A percentile compares a stretch with the other conserved stretches of the same genome.
Conservation (phyloP, 2,797 vertebrate species). For the Ficedula albicollis region DNA sequence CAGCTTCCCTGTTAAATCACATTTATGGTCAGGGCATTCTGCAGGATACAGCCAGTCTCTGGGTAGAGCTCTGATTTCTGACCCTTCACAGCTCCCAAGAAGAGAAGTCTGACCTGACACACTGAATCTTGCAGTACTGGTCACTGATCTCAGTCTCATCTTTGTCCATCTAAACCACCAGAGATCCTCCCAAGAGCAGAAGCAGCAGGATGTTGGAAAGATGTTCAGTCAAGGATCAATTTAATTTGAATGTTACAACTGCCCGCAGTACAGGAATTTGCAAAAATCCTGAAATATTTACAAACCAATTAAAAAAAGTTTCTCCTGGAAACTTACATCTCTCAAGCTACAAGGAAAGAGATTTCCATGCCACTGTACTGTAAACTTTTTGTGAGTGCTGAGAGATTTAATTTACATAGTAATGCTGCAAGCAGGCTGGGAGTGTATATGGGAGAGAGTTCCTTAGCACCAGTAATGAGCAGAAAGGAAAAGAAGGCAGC, state of each 20-base stretch:
- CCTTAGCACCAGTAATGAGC: constrained; percentile 55
- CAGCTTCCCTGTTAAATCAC: background rate
- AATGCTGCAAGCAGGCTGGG: constrained; percentile 41
- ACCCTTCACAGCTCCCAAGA: background rate
- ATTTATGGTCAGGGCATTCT: background rate
- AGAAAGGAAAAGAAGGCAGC: constrained; percentile 9
- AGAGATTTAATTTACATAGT: constrained; percentile 63
- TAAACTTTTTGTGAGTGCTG: background rate
- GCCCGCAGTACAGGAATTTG: background rate
- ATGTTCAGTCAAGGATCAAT: background rate
- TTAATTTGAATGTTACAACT: background rate
- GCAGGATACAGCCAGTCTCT: background rate
- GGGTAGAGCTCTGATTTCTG: background rate
- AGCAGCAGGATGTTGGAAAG: background rate
- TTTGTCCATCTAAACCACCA: background rate
- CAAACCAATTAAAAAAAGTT: constrained; percentile 16
- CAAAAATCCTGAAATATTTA: background rate
- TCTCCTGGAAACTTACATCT: constrained; percentile 22
- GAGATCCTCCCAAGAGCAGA: background rate
- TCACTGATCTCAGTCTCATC: background rate
- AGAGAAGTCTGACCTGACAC: background rate
- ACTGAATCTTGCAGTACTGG: background rate
- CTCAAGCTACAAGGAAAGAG: background rate
- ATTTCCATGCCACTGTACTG: background rate
- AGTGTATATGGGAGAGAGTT: background rate